Percentiles rank a stretch among this genome's conserved stretches.
Evolutionary conservation across 1,140 invertebrate species (phyloP).

Genomic region (Phenacoccus solenopsis): DNA sequence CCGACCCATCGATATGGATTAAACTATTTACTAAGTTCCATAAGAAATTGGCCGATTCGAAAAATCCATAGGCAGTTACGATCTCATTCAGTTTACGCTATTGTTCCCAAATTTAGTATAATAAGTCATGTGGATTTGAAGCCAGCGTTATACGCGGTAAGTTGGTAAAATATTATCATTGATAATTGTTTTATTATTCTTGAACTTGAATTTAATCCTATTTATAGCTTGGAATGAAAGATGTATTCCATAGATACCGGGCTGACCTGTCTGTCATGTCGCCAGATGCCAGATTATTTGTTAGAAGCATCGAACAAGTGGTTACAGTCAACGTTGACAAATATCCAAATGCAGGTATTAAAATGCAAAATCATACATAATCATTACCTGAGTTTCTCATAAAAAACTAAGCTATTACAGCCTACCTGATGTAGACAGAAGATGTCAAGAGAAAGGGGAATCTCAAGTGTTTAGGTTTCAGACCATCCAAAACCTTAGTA

Average conservation of each 20-base stretch:
- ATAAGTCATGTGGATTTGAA: constrained; percentile 62
- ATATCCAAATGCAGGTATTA: constrained; percentile 32
- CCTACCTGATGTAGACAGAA: too few species aligned
- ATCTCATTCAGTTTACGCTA: constrained; percentile 52
- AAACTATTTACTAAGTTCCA: constrained; percentile 32
- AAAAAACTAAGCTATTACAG: too few species aligned
- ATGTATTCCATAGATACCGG: constrained; percentile 60
- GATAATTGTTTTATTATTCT: not conserved
- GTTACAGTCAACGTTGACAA: constrained; percentile 65
- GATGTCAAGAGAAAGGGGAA: too few species aligned
- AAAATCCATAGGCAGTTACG: constrained; percentile 50
- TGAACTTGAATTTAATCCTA: constrained; percentile 19
- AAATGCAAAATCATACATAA: not conserved
- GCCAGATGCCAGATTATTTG: constrained; percentile 52
- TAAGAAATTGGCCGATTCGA: constrained; percentile 38
- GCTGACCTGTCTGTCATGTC: constrained; percentile 65
- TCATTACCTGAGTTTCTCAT: too few species aligned
- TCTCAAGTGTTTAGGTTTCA: too few species aligned
- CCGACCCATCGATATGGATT: constrained; percentile 36
- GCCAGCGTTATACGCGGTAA: constrained; percentile 60
- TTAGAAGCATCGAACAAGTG: constrained; percentile 65
- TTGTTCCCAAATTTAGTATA: constrained; percentile 61
- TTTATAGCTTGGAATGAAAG: constrained; percentile 53
- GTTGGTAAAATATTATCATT: constrained; percentile 21
- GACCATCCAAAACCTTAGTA: too few species aligned